A percentile compares a stretch with the other conserved stretches of the same genome.
These are phyloP conservation scores for Bellardia bayeri DNA, from an alignment of 2,888 invertebrate species.

Conservation along the genomic window DNA sequence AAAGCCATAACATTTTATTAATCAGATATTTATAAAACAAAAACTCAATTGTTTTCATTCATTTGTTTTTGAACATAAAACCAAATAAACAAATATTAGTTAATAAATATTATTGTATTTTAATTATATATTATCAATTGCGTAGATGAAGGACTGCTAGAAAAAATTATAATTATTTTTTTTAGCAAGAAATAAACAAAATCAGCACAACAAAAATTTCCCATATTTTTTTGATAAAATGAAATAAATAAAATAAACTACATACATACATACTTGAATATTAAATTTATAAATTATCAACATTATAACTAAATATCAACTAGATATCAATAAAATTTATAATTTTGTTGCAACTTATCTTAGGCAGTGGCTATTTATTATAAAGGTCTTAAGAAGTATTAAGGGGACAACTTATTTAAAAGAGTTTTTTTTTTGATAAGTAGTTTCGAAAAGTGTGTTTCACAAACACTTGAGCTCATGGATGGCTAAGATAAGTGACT, in stretches of 20 bases:
- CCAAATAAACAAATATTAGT: no score
- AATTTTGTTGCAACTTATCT: neutral
- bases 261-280: neutral
- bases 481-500: conserved; percentile 44
- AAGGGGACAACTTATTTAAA: neutral
- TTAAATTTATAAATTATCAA: neutral
- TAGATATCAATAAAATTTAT: neutral
- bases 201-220: neutral
- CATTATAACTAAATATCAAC: neutral
- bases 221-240: neutral
- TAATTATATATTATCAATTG: no score
- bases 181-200: neutral
- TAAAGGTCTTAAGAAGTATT: neutral
- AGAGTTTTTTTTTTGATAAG: neutral
- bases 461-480: neutral
- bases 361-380: neutral
- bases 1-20: no score
- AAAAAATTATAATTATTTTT: neutral
- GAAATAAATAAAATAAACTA: neutral
- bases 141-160: no score
- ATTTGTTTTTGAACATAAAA: no score
- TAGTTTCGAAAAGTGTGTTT: neutral
- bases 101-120: no score
- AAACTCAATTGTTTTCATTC: no score
- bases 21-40: no score